Conservation (phyloP, 2,113 vertebrate species). For the Bothrops jararaca region DNA sequence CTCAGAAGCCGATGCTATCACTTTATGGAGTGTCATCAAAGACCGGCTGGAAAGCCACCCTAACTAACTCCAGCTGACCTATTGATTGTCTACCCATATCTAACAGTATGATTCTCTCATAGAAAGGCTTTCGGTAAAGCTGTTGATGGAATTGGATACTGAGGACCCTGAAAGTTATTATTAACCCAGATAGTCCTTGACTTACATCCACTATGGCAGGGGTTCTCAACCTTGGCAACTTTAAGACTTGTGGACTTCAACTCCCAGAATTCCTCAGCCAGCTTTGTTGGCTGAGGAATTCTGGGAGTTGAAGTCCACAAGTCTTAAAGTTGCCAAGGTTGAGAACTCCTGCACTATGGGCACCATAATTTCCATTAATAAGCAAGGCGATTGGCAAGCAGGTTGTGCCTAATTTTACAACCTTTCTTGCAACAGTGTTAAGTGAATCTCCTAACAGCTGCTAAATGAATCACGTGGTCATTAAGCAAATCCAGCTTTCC, state of each 20-base stretch:
- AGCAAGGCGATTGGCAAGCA: background rate
- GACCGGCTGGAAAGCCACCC: background rate
- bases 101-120: background rate
- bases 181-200: background rate
- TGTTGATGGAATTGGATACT: background rate
- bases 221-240: too few relatives aligned
- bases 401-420: too few relatives aligned
- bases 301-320: too few relatives aligned
- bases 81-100: background rate
- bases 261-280: too few relatives aligned
- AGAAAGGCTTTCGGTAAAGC: background rate
- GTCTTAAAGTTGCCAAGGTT: too few relatives aligned
- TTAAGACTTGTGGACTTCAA: too few relatives aligned
- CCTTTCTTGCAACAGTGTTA: too few relatives aligned
- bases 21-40: background rate
- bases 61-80: background rate
- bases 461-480: too few relatives aligned
- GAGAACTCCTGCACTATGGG: too few relatives aligned
- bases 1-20: background rate
- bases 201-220: fast-evolving
- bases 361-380: background rate
- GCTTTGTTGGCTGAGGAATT: too few relatives aligned
- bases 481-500: too few relatives aligned
- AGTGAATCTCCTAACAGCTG: too few relatives aligned
- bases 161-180: background rate